Evolutionary conservation across 1,140 invertebrate species (phyloP).

Genomic region (Listronotus oregonensis): DNA sequence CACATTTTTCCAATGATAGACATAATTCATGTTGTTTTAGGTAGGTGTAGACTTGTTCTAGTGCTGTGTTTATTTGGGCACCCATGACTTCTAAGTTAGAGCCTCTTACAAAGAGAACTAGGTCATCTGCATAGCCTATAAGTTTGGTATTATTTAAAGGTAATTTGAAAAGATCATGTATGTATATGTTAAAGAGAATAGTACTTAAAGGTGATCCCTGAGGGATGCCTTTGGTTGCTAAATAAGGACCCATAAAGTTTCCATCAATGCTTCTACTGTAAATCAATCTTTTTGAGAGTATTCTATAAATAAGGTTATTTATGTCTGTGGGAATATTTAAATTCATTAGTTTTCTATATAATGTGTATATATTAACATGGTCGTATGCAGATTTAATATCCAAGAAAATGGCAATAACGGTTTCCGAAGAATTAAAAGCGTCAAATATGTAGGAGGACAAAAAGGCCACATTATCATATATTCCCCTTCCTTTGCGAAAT

Average conservation of each 20-base stretch:
- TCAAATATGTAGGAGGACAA: too few species aligned
- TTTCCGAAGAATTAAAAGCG: too few species aligned
- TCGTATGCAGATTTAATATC: too few species aligned
- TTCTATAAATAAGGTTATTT: slow-evolving; percentile 10
- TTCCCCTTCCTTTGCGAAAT: too few species aligned
- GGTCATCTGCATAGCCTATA: slow-evolving; percentile 1
- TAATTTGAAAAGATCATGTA: slow-evolving; percentile 7
- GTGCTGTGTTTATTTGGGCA: slow-evolving; percentile 3
- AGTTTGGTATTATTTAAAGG: neutral
- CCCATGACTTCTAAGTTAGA: slow-evolving; percentile 4
- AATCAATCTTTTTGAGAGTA: neutral
- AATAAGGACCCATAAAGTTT: neutral
- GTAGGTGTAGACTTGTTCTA: neutral
- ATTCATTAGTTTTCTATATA: too few species aligned
- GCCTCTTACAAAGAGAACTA: slow-evolving; percentile 1
- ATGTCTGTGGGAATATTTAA: neutral
- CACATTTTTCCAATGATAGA: neutral
- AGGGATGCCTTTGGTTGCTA: slow-evolving; percentile 8
- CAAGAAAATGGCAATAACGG: too few species aligned
- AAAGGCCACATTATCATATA: too few species aligned
- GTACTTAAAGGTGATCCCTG: slow-evolving; percentile 10
- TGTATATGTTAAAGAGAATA: slow-evolving; percentile 9
- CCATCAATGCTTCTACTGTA: neutral
- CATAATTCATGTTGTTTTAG: slow-evolving; percentile 4
- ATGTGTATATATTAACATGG: too few species aligned